phyloP scores from a whole-genome alignment of 2,113 vertebrate genomes.

The Oryzias javanicus region DNA sequence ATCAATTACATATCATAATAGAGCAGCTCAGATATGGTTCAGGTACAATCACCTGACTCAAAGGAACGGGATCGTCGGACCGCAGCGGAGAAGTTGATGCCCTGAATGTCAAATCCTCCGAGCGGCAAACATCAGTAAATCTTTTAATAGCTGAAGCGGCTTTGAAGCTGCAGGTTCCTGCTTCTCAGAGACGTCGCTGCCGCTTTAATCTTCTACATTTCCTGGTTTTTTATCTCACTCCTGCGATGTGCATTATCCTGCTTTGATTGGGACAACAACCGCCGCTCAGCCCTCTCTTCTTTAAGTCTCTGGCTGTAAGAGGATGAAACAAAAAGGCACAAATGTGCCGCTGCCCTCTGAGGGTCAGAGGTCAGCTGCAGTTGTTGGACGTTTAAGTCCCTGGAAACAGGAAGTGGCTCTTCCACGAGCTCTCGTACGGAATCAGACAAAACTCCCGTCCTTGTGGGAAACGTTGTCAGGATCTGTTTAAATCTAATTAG shows the following conservation, averaged over 20 bases:
- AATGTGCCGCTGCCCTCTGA: not conserved
- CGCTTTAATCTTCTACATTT: slow-evolving; percentile 53
- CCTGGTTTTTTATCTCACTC: slow-evolving; percentile 19
- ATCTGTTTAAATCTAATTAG: no score
- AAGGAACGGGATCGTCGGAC: slow-evolving; percentile 16
- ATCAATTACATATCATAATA: slow-evolving; percentile 23
- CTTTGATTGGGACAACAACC: slow-evolving; percentile 7
- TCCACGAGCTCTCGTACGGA: no score
- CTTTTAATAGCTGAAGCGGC: slow-evolving; percentile 42
- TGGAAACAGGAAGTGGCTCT: no score
- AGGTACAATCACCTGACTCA: slow-evolving; percentile 15
- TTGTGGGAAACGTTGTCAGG: no score
- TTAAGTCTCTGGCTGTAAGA: slow-evolving; percentile 18
- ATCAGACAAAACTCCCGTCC: no score
- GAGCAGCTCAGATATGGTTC: not conserved
- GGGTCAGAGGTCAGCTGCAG: slow-evolving; percentile 28
- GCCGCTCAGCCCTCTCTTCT: slow-evolving; percentile 43
- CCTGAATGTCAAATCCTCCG: slow-evolving; percentile 45
- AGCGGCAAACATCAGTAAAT: slow-evolving; percentile 32
- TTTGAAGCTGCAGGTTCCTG: slow-evolving; percentile 47
- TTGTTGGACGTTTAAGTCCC: no score
- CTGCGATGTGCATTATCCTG: not conserved
- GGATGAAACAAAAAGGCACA: slow-evolving; percentile 13
- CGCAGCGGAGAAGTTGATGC: slow-evolving; percentile 17
- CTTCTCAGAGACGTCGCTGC: slow-evolving; percentile 37